These are phyloP conservation scores for Lycia hirtaria DNA, from an alignment of 2,888 invertebrate species.

Conservation along the genomic window DNA sequence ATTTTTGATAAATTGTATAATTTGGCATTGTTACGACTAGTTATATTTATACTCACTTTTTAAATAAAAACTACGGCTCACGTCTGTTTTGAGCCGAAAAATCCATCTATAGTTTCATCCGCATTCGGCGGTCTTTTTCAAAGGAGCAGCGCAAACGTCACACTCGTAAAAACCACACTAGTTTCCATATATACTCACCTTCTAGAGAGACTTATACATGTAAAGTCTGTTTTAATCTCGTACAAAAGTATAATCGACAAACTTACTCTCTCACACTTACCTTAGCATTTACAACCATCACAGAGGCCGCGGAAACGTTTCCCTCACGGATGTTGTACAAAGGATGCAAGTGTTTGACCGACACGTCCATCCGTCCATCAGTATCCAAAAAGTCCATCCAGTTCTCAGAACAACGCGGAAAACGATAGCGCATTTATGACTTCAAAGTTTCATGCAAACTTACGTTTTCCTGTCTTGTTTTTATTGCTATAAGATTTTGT, in stretches of 20 bases:
- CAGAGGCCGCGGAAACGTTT: constrained; percentile 39
- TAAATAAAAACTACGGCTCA: too few species aligned
- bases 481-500: constrained; percentile 29
- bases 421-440: constrained; percentile 73
- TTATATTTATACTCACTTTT: too few species aligned
- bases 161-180: too few species aligned
- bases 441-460: constrained; percentile 46
- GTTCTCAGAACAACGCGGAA: constrained; percentile 74
- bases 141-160: too few species aligned
- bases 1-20: too few species aligned
- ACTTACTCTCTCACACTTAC: not conserved
- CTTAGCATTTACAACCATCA: constrained; percentile 13
- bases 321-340: constrained; percentile 50
- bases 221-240: too few species aligned
- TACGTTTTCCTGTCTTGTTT: constrained; percentile 29
- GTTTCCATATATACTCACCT: too few species aligned
- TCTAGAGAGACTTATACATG: too few species aligned
- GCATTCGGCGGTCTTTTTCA: too few species aligned
- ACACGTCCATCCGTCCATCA: constrained; percentile 49
- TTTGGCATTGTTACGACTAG: too few species aligned
- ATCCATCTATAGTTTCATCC: too few species aligned
- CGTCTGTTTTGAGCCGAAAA: too few species aligned
- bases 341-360: constrained; percentile 73
- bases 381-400: constrained; percentile 62
- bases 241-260: not conserved